Conservation (phyloP, 2,797 vertebrate species). For the Myiotriccus ornatus region DNA sequence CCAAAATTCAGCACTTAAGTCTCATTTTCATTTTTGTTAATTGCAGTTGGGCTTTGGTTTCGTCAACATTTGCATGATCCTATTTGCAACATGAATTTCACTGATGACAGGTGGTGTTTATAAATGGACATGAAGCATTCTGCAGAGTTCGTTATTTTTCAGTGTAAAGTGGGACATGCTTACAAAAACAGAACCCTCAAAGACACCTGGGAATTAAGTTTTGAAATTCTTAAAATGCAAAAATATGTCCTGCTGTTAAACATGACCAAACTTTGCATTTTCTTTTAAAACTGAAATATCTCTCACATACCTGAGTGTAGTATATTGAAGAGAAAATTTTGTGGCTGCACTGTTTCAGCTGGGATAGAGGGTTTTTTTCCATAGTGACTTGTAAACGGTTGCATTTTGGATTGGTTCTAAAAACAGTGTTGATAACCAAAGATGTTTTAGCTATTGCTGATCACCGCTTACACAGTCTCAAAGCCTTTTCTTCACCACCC, state of each 20-base stretch:
- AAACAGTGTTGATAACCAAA: background rate
- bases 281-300: background rate
- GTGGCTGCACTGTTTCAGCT: background rate
- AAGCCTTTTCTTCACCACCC: background rate
- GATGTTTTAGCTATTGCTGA: background rate
- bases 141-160: background rate
- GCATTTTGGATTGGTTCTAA: background rate
- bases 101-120: background rate
- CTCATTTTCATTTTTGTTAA: background rate
- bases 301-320: background rate
- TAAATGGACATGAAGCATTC: background rate
- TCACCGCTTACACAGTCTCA: background rate
- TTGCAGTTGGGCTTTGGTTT: background rate
- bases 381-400: background rate
- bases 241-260: background rate
- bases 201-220: background rate
- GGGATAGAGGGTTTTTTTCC: background rate
- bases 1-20: fast-evolving
- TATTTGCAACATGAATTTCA: background rate
- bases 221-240: background rate
- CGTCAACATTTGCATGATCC: background rate
- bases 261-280: background rate
- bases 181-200: background rate
- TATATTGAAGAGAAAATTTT: background rate
- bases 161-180: background rate